Conservation (phyloP, 2,888 invertebrate species). For the Lordiphosa andalusiaca region DNA sequence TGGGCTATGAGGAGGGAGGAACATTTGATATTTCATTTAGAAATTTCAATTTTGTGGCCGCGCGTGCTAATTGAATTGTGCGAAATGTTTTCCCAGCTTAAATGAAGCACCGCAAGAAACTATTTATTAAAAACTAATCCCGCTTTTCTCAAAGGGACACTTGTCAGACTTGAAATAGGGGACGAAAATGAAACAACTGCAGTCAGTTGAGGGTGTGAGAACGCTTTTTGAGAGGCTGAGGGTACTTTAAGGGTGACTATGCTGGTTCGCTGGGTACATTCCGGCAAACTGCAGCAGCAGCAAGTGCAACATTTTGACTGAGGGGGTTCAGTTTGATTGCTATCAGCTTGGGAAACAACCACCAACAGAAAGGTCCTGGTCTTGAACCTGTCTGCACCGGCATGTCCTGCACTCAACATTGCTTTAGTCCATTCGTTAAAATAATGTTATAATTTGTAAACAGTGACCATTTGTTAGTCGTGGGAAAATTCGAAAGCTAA, state of each 20-base stretch:
- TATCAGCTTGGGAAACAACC: slow-evolving; percentile 19
- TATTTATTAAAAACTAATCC: neutral
- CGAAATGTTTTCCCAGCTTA: slow-evolving; percentile 31
- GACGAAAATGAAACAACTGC: no score
- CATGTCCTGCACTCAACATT: slow-evolving; percentile 19
- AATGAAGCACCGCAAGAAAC: neutral
- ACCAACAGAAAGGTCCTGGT: slow-evolving; percentile 30
- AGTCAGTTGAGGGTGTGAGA: neutral
- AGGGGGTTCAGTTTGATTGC: slow-evolving; percentile 2
- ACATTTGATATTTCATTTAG: slow-evolving; percentile 39
- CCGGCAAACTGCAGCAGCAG: slow-evolving; percentile 32
- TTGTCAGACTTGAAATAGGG: no score
- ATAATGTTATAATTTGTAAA: slow-evolving; percentile 32
- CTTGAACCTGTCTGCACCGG: slow-evolving; percentile 33
- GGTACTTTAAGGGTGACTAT: slow-evolving; percentile 25
- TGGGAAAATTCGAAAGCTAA: slow-evolving; percentile 64
- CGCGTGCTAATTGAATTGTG: slow-evolving; percentile 73
- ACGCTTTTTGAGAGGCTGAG: slow-evolving; percentile 1
- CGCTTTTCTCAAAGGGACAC: no score
- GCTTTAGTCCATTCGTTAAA: slow-evolving; percentile 8
- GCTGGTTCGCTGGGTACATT: slow-evolving; percentile 37
- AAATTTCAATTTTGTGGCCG: slow-evolving; percentile 60
- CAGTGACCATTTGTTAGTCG: slow-evolving; percentile 26
- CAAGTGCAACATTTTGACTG: slow-evolving; percentile 46
- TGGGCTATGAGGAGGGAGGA: neutral